phyloP scores from a whole-genome alignment of 2,797 vertebrate genomes.

The Acipenser transmontanus region DNA sequence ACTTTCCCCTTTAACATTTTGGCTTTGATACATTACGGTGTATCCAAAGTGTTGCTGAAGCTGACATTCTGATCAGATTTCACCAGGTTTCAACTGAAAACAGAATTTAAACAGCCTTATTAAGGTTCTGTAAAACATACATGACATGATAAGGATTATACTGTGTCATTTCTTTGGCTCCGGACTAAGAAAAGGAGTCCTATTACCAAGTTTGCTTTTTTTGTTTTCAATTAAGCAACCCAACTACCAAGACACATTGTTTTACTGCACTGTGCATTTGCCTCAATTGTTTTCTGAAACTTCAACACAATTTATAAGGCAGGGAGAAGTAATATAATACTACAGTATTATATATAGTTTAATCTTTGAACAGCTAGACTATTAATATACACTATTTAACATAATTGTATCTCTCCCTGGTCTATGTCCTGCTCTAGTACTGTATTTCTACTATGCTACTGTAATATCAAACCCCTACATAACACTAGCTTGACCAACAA shows the following conservation, averaged over 20 bases:
- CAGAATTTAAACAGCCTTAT: background rate
- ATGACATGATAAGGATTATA: conserved; percentile 5
- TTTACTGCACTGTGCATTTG: background rate
- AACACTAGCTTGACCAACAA: no score
- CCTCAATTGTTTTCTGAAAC: background rate
- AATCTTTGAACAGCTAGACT: background rate
- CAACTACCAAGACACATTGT: background rate
- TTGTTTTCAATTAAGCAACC: background rate
- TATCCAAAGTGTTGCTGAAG: background rate
- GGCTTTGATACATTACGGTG: background rate
- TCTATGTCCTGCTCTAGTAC: no score
- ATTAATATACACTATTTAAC: no score
- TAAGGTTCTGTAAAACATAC: background rate
- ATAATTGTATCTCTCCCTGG: no score
- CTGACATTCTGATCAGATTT: background rate
- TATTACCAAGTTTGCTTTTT: conserved; percentile 1
- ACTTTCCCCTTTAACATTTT: conserved; percentile 13
- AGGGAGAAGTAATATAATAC: background rate
- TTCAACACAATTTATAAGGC: background rate
- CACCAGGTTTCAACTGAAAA: background rate
- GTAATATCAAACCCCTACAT: no score
- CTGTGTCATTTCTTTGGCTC: background rate
- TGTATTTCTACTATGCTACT: no score
- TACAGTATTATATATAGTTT: background rate
- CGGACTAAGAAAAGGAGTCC: background rate